A percentile compares a stretch with the other conserved stretches of the same genome.
These are phyloP conservation scores for Drosophila burlai DNA, from an alignment of 1,140 invertebrate species.

Conservation along the genomic window DNA sequence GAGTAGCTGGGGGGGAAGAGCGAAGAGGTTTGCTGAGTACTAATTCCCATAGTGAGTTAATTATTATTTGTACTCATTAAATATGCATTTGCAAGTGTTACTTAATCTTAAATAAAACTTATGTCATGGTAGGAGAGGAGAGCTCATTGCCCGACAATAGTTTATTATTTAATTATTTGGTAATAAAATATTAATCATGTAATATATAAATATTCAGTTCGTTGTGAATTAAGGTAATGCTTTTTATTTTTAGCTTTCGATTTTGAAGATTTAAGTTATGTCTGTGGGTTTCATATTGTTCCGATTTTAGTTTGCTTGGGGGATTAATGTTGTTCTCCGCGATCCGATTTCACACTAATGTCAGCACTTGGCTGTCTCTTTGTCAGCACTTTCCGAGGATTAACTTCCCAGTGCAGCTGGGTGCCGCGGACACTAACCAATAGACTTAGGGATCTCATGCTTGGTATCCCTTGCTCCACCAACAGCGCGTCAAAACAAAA, in stretches of 20 bases:
- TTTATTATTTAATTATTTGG: conserved; percentile 5
- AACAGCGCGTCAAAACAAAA: conserved; percentile 81
- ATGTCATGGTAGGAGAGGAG: not conserved
- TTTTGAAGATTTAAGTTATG: not conserved
- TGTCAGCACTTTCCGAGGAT: conserved; percentile 11
- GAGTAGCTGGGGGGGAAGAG: conserved; percentile 65
- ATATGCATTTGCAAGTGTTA: not conserved
- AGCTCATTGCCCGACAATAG: not conserved
- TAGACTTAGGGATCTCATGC: conserved; percentile 84
- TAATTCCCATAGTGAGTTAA: not conserved
- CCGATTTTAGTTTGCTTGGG: not conserved
- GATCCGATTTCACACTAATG: not conserved
- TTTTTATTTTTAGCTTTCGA: not conserved
- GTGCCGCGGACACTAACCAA: conserved; percentile 73
- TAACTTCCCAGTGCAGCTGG: conserved; percentile 10
- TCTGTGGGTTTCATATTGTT: not conserved
- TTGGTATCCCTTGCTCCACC: conserved; percentile 81
- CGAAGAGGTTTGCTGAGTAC: conserved; percentile 6
- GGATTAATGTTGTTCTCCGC: not conserved
- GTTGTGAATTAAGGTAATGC: not conserved
- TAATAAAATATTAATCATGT: not conserved
- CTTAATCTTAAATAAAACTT: not conserved
- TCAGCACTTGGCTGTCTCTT: conserved; percentile 11
- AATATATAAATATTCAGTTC: not conserved
- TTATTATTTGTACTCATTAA: not conserved